A percentile compares a stretch with the other conserved stretches of the same genome.
These are phyloP conservation scores for Glandiceps talaboti DNA, from an alignment of 53 echinoderm and acorn worm species.

Conservation along the genomic window DNA sequence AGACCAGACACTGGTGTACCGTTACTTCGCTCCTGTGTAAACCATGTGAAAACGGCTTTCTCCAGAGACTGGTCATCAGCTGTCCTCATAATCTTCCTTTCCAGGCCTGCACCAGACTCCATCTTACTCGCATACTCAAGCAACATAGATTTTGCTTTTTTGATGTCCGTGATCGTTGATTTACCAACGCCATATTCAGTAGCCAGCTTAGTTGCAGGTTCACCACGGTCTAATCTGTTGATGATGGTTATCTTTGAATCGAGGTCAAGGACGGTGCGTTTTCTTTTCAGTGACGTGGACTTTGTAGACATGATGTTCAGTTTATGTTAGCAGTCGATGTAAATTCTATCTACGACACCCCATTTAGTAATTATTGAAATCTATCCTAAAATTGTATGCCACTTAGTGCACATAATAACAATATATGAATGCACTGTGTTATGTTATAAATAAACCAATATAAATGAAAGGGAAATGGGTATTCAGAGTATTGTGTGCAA, in stretches of 20 bases:
- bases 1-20: neutral
- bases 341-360: too few species aligned
- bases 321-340: too few species aligned
- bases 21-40: neutral
- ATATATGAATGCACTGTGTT: too few species aligned
- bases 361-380: too few species aligned
- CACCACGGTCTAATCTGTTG: neutral
- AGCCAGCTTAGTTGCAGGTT: neutral
- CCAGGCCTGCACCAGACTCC: neutral
- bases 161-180: neutral
- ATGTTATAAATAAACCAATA: too few species aligned
- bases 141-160: neutral
- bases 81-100: neutral
- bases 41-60: neutral
- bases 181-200: neutral
- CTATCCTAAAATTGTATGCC: too few species aligned
- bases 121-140: neutral
- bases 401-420: too few species aligned
- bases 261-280: neutral
- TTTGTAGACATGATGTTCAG: too few species aligned
- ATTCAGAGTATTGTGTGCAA: too few species aligned
- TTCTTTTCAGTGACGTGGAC: neutral
- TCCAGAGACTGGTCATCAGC: neutral
- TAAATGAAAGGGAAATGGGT: too few species aligned
- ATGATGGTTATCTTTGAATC: neutral